Conservation (phyloP, 1,140 invertebrate genomes). For the Drosophila cardini region DNA sequence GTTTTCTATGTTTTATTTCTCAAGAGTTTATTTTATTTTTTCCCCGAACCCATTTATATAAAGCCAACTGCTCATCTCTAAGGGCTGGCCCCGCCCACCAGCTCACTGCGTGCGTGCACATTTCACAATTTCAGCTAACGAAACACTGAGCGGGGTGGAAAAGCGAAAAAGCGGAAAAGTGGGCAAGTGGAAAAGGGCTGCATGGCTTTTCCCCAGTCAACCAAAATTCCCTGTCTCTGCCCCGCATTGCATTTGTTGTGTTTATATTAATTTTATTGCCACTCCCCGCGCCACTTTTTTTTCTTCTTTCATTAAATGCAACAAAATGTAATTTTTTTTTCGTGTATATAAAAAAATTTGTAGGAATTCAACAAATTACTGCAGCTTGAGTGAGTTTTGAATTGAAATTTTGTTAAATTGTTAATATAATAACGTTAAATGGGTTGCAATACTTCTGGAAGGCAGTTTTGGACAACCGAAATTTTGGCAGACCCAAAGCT, state of each 20-base stretch:
- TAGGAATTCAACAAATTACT: constrained; percentile 60
- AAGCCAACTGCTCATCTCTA: constrained; percentile 27
- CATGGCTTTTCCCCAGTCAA: neutral
- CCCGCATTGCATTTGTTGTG: constrained; percentile 61
- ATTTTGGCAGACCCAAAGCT: constrained; percentile 8
- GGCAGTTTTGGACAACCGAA: constrained; percentile 35
- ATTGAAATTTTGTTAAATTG: constrained; percentile 52
- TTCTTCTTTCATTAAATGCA: constrained; percentile 71
- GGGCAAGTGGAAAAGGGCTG: neutral
- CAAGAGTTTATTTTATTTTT: neutral
- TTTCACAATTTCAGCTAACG: constrained; percentile 78
- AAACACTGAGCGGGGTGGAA: constrained; percentile 31
- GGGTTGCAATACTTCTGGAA: constrained; percentile 38
- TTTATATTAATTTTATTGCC: constrained; percentile 70
- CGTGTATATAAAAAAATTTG: constrained; percentile 9
- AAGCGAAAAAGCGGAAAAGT: no score
- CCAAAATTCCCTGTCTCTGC: neutral
- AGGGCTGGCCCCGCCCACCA: neutral
- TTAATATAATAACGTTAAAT: constrained; percentile 31
- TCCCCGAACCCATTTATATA: constrained; percentile 14
- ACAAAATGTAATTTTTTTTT: constrained; percentile 52
- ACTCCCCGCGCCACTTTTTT: constrained; percentile 52
- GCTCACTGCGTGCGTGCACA: constrained; percentile 66
- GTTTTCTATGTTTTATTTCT: neutral
- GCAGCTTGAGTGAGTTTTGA: constrained; percentile 50